phyloP scores from a whole-genome alignment of 2,113 vertebrate genomes.

The Gopherus evgoodei region DNA sequence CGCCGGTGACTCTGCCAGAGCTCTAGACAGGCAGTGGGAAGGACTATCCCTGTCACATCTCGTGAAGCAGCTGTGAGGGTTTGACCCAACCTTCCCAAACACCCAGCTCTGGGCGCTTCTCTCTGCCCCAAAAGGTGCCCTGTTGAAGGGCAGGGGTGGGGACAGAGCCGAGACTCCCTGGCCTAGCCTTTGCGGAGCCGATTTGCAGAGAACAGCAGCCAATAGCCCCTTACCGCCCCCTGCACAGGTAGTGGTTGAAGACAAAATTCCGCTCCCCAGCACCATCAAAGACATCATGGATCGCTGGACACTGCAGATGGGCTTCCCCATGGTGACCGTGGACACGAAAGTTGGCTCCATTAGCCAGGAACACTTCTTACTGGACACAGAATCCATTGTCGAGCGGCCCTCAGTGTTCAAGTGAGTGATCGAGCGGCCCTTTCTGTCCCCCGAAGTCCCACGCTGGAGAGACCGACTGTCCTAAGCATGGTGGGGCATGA shows the following conservation, averaged over 20 bases:
- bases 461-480: too few species aligned
- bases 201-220: accelerated
- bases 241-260: conserved; percentile 30
- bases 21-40: neutral
- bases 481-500: too few species aligned
- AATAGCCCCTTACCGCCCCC: accelerated
- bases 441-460: neutral
- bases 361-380: conserved; percentile 87
- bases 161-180: accelerated
- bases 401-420: conserved; percentile 79
- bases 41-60: neutral
- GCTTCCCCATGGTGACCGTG: conserved; percentile 89
- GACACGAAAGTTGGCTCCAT: conserved; percentile 68
- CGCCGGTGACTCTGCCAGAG: neutral
- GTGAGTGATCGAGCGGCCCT: conserved; percentile 70
- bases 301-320: conserved; percentile 94
- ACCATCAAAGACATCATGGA: conserved; percentile 84
- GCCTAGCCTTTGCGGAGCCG: accelerated
- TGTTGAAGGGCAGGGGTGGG: accelerated
- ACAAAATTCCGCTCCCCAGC: accelerated
- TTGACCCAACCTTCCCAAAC: neutral
- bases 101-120: neutral
- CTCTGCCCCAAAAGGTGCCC: neutral
- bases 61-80: too few species aligned
- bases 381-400: conserved; percentile 74